Conservation (phyloP, 2,797 vertebrate species). For the Danio choprae region DNA sequence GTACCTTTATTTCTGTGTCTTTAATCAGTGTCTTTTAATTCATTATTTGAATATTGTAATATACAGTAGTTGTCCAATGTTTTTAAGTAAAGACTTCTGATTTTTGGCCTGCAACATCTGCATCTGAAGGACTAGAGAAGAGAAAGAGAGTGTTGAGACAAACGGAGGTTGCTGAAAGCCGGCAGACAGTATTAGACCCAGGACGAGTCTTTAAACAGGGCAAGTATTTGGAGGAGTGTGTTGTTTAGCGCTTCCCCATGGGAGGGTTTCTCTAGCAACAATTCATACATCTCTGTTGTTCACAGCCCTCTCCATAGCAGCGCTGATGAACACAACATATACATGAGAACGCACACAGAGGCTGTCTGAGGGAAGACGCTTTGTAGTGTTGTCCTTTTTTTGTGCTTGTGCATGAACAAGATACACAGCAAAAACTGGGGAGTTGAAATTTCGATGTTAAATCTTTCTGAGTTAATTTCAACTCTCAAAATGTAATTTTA, state of each 20-base stretch:
- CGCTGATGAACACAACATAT: conserved; percentile 33
- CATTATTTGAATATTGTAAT: too few relatives aligned
- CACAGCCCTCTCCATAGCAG: conserved; percentile 54
- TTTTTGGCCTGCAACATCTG: background rate
- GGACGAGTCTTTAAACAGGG: conserved; percentile 34
- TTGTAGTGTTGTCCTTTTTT: too few relatives aligned
- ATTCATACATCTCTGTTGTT: conserved; percentile 35
- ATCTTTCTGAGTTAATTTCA: too few relatives aligned
- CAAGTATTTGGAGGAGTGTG: conserved; percentile 27
- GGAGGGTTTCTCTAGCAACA: conserved; percentile 53
- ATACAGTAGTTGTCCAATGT: too few relatives aligned
- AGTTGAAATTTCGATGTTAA: too few relatives aligned
- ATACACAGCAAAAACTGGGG: too few relatives aligned
- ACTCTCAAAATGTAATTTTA: too few relatives aligned
- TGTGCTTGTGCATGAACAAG: background rate
- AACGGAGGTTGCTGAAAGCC: background rate
- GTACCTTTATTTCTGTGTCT: too few relatives aligned
- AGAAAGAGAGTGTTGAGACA: conserved; percentile 48
- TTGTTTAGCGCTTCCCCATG: conserved; percentile 28
- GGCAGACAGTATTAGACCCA: conserved; percentile 34
- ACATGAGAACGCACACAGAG: background rate
- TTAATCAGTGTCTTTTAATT: too few relatives aligned
- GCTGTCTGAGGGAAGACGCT: too few relatives aligned
- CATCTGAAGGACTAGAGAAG: conserved; percentile 57
- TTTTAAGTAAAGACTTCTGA: too few relatives aligned